Percentiles rank a stretch among this genome's conserved stretches.
Conservation (phyloP, 2,113 vertebrate species). For the Columba janthina region DNA sequence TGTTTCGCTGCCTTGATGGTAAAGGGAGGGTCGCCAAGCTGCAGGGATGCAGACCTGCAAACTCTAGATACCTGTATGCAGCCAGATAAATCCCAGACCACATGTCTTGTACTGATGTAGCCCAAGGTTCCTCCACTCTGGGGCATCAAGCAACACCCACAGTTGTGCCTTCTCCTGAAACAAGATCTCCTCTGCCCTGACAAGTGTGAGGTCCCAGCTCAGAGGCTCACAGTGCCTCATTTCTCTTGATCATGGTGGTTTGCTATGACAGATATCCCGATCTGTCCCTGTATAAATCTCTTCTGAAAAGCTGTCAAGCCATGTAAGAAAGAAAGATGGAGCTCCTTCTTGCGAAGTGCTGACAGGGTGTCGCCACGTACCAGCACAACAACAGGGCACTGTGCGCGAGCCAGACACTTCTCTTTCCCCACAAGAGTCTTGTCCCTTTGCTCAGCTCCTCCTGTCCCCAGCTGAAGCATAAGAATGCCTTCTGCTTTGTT, state of each 20-base stretch:
- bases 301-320: constrained; percentile 62
- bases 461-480: neutral
- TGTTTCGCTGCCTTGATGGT: neutral
- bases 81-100: neutral
- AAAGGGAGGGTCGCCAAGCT: neutral
- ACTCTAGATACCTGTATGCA: neutral
- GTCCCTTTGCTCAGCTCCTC: neutral
- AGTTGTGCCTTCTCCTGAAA: neutral
- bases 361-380: neutral
- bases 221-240: neutral
- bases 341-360: constrained; percentile 41
- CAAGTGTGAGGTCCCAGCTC: neutral
- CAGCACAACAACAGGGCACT: neutral
- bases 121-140: neutral
- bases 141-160: neutral
- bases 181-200: neutral
- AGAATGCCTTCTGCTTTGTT: neutral
- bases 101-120: neutral
- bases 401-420: neutral
- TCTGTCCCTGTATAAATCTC: constrained; percentile 60
- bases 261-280: constrained; percentile 46
- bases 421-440: neutral
- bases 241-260: neutral
- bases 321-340: constrained; percentile 62
- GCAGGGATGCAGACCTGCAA: neutral